Evolutionary conservation across 2,113 vertebrate genomes (phyloP).

Genomic region (Colaptes auratus): DNA sequence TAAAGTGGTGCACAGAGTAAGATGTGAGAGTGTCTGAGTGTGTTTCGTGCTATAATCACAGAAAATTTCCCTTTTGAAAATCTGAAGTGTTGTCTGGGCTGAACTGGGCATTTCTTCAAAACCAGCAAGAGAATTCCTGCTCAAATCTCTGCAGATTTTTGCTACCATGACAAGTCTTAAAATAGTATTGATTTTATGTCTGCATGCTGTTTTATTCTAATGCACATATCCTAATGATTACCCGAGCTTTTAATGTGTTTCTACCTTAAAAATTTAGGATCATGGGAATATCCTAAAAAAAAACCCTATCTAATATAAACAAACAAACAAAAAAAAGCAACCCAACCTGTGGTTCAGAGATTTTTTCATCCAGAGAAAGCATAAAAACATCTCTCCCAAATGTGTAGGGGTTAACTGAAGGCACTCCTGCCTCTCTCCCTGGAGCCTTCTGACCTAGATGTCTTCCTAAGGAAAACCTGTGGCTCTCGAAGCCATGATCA

Average conservation of each 20-base stretch:
- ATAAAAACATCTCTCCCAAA: not conserved
- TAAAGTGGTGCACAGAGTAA: not conserved
- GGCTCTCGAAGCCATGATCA: fast-evolving
- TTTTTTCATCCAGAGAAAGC: not conserved
- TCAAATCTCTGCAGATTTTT: conserved; percentile 9
- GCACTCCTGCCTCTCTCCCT: not conserved
- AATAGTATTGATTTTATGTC: conserved; percentile 15
- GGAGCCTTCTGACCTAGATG: not conserved
- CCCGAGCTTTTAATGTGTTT: not conserved
- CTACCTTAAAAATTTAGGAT: not conserved
- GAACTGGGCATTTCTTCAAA: conserved; percentile 21
- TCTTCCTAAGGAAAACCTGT: not conserved
- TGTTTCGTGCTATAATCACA: not conserved
- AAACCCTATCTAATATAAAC: not conserved
- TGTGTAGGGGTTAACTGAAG: not conserved
- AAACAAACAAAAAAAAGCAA: too few species aligned
- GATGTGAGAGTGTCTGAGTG: not conserved
- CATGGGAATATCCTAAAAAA: not conserved
- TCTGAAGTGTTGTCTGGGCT: not conserved
- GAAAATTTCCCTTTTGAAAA: conserved; percentile 14
- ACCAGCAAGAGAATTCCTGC: not conserved
- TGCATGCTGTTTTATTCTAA: conserved; percentile 6
- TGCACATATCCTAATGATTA: not conserved
- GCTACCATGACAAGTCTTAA: conserved; percentile 7
- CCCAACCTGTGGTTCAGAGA: not conserved